Evolutionary conservation across 2,797 vertebrate genomes (phyloP).

Genomic region (Bucorvus abyssinicus): DNA sequence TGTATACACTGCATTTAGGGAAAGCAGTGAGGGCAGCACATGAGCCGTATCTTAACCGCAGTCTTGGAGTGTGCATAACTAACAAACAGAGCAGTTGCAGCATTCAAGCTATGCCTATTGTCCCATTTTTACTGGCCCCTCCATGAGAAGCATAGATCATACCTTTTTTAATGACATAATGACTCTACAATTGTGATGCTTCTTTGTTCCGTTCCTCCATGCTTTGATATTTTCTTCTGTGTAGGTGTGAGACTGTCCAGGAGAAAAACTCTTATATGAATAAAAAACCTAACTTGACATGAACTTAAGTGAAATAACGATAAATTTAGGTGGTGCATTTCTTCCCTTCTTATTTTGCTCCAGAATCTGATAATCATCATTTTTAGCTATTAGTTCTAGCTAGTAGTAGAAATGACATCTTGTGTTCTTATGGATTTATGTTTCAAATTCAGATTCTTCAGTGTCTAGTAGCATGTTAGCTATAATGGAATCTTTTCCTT

Average conservation of each 20-base stretch:
- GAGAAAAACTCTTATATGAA: not conserved
- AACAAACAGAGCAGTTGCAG: not conserved
- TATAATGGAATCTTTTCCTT: not conserved
- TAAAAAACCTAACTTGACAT: not conserved
- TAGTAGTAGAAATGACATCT: not conserved
- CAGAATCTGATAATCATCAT: not conserved
- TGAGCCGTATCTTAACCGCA: not conserved
- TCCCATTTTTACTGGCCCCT: fast-evolving
- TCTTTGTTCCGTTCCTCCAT: not conserved
- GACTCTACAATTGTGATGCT: not conserved
- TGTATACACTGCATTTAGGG: not conserved
- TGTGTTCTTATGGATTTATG: not conserved
- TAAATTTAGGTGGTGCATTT: not conserved
- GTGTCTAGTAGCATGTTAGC: not conserved
- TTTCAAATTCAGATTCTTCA: not conserved
- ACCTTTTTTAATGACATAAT: not conserved
- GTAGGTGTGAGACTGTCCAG: not conserved
- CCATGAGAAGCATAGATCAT: not conserved
- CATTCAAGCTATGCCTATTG: not conserved
- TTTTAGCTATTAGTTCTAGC: not conserved
- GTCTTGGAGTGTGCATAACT: not conserved
- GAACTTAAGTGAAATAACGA: not conserved
- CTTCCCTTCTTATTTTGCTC: not conserved
- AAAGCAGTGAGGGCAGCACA: not conserved
- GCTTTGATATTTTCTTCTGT: not conserved